Percentiles rank a stretch among this genome's conserved stretches.
These are phyloP conservation scores for Hestina assimilis DNA, from an alignment of 1,140 invertebrate species.

Conservation along the genomic window DNA sequence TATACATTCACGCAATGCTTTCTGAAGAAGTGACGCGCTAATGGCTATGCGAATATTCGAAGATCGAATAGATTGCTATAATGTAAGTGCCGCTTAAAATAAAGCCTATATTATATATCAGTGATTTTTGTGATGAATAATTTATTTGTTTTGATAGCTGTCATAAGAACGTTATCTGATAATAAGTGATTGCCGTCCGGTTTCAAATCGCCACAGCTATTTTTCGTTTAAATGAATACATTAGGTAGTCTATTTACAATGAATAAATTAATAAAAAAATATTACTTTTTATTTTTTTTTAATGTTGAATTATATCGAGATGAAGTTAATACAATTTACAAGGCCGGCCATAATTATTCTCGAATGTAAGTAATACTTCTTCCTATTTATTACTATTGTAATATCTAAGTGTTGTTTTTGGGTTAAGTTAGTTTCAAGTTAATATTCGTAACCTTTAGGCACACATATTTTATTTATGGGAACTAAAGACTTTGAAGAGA, in stretches of 20 bases:
- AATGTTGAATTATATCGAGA: no score
- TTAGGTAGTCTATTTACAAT: no score
- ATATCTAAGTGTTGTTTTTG: no score
- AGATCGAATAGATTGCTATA: conserved; percentile 34
- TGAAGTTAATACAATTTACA: no score
- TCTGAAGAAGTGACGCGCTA: conserved; percentile 26
- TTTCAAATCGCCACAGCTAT: background rate
- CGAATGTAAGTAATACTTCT: no score
- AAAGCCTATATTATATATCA: background rate
- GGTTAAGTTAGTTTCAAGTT: no score
- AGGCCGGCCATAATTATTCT: no score
- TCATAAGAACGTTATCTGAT: background rate
- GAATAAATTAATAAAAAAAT: no score
- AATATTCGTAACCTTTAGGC: no score
- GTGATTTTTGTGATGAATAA: conserved; percentile 4
- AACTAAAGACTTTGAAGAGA: background rate
- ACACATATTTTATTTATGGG: no score
- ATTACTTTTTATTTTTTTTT: no score
- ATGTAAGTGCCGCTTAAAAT: conserved; percentile 9
- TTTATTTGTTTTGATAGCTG: background rate
- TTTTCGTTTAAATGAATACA: background rate
- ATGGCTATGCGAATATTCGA: conserved; percentile 34
- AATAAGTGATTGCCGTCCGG: background rate
- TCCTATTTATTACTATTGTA: no score
- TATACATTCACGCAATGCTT: conserved; percentile 26